Base-by-base conservation (phyloP, 2,113 vertebrate genomes). In the Ursus arctos region DNA sequence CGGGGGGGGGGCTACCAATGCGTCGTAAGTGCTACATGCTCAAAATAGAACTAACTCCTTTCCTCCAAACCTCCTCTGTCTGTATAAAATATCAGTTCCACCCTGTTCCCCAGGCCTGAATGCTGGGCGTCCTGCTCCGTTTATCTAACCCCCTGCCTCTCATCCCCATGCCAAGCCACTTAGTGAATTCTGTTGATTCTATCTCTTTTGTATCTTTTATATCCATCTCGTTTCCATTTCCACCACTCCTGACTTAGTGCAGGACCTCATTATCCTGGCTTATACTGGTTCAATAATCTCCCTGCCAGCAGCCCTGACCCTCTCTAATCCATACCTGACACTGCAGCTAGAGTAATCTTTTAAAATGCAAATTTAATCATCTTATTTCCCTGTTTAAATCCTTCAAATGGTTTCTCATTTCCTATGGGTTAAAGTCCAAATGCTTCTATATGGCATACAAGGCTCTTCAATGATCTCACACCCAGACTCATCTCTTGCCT, bases 291-390 rank as follows among this genome's bases (percentile, higher is more conserved):
- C 93, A 96, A 31, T 97, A 97, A 97, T 97, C 93, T 96, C 76
- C 53, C 71, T 80, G 85, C 36, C 92, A 88, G 95, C 81, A 85
- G 89, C 93, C 91, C 92, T 97, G 97, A 96, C 94, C 93, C 86
- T 84, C 94, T 97, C 95, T 96, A 96, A 97, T 97, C 95, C 92
- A 95, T 85, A 97, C 90, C 95, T 97, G 95, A 97, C 95, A 96
- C 69, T 47, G 53, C 16, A 95, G 91, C 71, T 79, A 79, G 7
- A 95, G 76, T 87, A 97, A 97, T 97, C 95, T 97, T 97, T 98
- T 96, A 97, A 97, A 98, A 98, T 98, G 97, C 94, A 97, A 98
- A 97, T 97, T 91, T 97, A 98, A 98, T 98, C 97, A 97, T 97
- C 65, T 95, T 96, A 96, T 91, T 97, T 97, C 83, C 59, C 85